Conservation (phyloP, 1,140 invertebrate species). For the Musca domestica region DNA sequence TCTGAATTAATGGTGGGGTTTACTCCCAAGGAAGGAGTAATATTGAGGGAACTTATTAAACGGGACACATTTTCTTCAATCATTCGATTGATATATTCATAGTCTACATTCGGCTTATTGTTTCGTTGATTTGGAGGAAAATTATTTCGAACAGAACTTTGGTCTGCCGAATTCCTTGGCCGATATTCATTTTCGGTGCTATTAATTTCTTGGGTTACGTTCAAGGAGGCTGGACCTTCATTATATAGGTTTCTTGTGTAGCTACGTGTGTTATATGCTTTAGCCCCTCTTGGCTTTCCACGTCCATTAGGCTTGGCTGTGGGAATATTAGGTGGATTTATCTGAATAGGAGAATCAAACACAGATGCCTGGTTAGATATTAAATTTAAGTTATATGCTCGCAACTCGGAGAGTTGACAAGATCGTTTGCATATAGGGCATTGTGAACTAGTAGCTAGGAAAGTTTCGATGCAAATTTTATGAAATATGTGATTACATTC, state of each 20-base stretch:
- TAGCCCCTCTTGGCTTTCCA: not conserved
- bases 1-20: too few relatives aligned
- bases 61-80: not conserved
- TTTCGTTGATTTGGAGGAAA: not conserved
- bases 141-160: not conserved
- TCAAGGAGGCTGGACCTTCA: not conserved
- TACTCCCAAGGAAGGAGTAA: too few relatives aligned
- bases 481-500: conserved; percentile 32
- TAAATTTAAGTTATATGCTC: not conserved
- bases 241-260: not conserved
- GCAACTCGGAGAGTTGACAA: not conserved
- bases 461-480: not conserved
- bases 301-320: not conserved
- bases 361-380: not conserved
- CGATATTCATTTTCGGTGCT: not conserved
- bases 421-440: not conserved
- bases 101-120: not conserved
- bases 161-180: not conserved
- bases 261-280: not conserved
- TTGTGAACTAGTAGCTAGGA: not conserved
- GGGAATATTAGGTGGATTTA: not conserved
- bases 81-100: not conserved
- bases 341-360: not conserved
- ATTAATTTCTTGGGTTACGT: not conserved
- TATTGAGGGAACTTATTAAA: not conserved